Percentiles rank a stretch among this genome's conserved stretches.
Conservation (phyloP, 2,797 vertebrate species). For the Macroramphosus scolopax region DNA sequence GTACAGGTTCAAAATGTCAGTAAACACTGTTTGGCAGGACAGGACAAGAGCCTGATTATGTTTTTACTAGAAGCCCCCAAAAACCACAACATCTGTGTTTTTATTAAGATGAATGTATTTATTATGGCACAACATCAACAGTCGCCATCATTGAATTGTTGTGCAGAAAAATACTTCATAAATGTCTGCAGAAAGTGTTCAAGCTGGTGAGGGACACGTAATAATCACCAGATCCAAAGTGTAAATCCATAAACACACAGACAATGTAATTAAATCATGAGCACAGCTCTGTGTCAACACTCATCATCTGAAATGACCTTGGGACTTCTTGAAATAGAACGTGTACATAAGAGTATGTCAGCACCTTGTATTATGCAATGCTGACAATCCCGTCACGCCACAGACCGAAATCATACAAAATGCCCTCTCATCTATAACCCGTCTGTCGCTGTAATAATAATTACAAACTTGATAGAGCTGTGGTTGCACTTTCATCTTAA, state of each 20-base stretch:
- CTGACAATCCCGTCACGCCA: not conserved
- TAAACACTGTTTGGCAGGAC: constrained; percentile 24
- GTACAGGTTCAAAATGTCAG: constrained; percentile 45
- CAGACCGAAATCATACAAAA: not conserved
- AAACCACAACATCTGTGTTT: not conserved
- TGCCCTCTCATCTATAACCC: too few species aligned
- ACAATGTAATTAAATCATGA: constrained; percentile 60
- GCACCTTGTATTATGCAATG: constrained; percentile 17
- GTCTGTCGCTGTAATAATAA: too few species aligned
- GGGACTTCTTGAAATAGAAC: constrained; percentile 44
- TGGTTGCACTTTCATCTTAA: too few species aligned
- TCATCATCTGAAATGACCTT: constrained; percentile 66
- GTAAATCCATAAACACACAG: constrained; percentile 71
- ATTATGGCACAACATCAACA: constrained; percentile 4
- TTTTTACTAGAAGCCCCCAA: constrained; percentile 11
- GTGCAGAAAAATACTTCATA: constrained; percentile 17
- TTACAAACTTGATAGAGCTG: too few species aligned
- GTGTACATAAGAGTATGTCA: constrained; percentile 31
- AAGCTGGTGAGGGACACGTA: constrained; percentile 62
- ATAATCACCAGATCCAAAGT: constrained; percentile 58
- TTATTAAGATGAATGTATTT: constrained; percentile 1
- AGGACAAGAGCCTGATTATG: constrained; percentile 17
- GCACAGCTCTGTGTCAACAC: constrained; percentile 53
- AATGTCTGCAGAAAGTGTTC: constrained; percentile 30
- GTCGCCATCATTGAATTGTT: constrained; percentile 11